Conservation (phyloP, 92 coral and sea anemone species). For the Phenganax stokvisi region DNA sequence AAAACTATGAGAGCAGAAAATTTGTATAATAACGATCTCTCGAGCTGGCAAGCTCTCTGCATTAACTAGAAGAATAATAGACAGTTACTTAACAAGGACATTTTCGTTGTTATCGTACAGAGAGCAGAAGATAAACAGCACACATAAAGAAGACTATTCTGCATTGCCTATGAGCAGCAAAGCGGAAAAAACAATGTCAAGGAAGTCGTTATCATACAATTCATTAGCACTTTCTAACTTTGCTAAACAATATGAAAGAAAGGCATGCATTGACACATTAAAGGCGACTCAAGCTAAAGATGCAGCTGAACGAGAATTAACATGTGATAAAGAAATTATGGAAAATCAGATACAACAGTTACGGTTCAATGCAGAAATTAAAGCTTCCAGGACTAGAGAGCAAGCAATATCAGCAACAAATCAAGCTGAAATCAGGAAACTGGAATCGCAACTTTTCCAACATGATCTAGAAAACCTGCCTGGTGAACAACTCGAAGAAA, state of each 20-base stretch:
- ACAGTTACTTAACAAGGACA: not conserved
- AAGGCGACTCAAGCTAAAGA: constrained; percentile 5
- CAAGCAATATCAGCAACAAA: not conserved
- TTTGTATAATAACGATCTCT: not conserved
- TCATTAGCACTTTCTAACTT: not conserved
- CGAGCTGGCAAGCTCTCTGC: constrained; percentile 7
- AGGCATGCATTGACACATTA: not conserved
- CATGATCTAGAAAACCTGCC: not conserved
- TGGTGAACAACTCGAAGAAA: constrained; percentile 2
- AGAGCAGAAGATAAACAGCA: not conserved
- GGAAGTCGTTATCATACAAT: not conserved
- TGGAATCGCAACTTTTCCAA: not conserved
- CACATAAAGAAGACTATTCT: not conserved
- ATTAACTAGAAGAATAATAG: not conserved
- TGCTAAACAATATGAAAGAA: not conserved
- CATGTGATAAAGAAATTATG: not conserved
- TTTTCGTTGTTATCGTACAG: not conserved
- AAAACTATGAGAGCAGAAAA: constrained; percentile 3
- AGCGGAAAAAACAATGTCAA: not conserved
- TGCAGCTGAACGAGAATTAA: not conserved
- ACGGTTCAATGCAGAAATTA: not conserved
- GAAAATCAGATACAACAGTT: not conserved
- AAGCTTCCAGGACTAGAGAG: not conserved
- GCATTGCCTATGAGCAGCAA: not conserved
- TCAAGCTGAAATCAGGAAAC: not conserved